phyloP scores from a whole-genome alignment of 2,113 vertebrate genomes.

The Leptodactylus fuscus region DNA sequence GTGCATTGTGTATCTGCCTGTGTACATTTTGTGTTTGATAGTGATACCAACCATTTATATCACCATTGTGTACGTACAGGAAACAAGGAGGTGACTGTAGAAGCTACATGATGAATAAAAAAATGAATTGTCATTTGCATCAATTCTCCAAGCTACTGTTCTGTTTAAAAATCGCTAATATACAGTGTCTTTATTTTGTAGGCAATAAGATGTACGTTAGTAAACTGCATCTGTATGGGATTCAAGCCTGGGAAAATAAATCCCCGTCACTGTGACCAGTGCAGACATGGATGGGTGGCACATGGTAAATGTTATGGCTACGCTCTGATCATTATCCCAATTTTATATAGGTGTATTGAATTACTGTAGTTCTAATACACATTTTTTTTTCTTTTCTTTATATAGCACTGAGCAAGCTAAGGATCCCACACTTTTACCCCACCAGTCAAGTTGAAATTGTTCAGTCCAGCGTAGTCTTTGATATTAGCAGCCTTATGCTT shows the following conservation, averaged over 20 bases:
- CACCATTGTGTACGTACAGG: not conserved
- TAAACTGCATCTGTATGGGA: constrained; percentile 91
- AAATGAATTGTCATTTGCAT: not conserved
- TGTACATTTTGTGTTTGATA: not conserved
- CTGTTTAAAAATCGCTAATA: not conserved
- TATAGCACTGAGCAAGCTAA: constrained; percentile 93
- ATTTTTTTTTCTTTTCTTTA: constrained; percentile 57
- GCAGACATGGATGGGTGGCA: constrained; percentile 97
- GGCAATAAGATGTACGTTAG: constrained; percentile 93
- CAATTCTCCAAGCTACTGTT: too few species aligned
- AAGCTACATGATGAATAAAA: not conserved
- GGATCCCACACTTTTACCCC: constrained; percentile 88
- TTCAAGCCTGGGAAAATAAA: constrained; percentile 95
- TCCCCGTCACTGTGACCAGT: constrained; percentile 92
- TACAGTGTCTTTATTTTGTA: constrained; percentile 69
- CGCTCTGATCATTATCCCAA: not conserved
- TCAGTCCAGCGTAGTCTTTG: constrained; percentile 96
- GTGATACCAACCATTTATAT: not conserved
- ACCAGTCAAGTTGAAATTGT: constrained; percentile 97
- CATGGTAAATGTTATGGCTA: constrained; percentile 81
- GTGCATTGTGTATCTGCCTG: not conserved
- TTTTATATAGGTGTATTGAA: not conserved
- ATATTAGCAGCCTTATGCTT: constrained; percentile 97
- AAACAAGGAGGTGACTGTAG: not conserved
- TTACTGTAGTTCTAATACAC: not conserved